These are phyloP conservation scores for roundworm (Caenorhabditis elegans) DNA, from an alignment of 1,140 invertebrate species.

Conservation along the genomic window WBcel235 BX284605.5:9313001-9313500, in stretches of 20 bases:
- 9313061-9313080: too few species aligned
- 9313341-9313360: not conserved
- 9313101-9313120: too few species aligned
- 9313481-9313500: too few species aligned
- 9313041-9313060: too few species aligned
- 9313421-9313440: not conserved
- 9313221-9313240: not conserved
- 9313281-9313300: too few species aligned
- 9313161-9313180: not conserved
- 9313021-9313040: too few species aligned
- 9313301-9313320: too few species aligned
- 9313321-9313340: not conserved
- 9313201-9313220: not conserved
- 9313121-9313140: too few species aligned
- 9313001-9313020: too few species aligned
- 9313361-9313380: not conserved
- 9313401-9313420: not conserved
- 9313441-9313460: not conserved
- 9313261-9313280: not conserved
- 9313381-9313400: not conserved
- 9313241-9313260: not conserved
- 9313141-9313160: too few species aligned
- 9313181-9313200: not conserved
- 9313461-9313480: conserved; percentile 1
- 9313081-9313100: too few species aligned